phyloP scores from a whole-genome alignment of 2,113 vertebrate genomes.

The Elephantulus edwardii region DNA sequence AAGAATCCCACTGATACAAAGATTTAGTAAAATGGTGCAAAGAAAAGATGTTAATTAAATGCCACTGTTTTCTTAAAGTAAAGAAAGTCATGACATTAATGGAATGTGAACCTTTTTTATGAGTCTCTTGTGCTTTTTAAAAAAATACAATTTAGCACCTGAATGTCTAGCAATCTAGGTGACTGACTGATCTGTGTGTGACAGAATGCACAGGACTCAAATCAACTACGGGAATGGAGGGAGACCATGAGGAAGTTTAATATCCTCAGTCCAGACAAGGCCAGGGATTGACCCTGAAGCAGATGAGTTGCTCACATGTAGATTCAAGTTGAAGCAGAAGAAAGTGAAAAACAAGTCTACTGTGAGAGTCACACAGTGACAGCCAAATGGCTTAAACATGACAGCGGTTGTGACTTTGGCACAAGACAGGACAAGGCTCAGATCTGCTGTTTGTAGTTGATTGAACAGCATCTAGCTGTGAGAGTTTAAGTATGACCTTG shows the following conservation, averaged over 20 bases:
- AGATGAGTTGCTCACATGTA: not conserved
- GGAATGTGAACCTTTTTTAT: conserved; percentile 33
- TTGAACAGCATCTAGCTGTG: too few relatives aligned
- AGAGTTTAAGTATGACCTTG: not conserved
- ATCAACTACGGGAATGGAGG: not conserved
- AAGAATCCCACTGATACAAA: conserved; percentile 8
- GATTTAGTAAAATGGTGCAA: conserved; percentile 45
- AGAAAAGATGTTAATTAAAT: conserved; percentile 58
- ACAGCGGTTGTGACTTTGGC: too few relatives aligned
- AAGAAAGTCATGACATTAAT: conserved; percentile 32
- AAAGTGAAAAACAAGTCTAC: not conserved
- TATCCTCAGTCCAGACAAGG: not conserved
- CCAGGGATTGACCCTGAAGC: not conserved
- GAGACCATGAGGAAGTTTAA: too few relatives aligned
- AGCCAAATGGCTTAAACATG: too few relatives aligned
- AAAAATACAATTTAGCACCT: conserved; percentile 12
- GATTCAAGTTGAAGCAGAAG: not conserved
- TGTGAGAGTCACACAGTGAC: not conserved
- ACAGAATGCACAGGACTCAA: not conserved
- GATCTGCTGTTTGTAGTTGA: too few relatives aligned
- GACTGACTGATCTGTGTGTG: not conserved
- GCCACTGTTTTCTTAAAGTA: conserved; percentile 50
- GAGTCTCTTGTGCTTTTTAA: not conserved
- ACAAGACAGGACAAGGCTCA: too few relatives aligned
- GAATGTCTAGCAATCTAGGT: not conserved